A percentile compares a stretch with the other conserved stretches of the same genome.
Evolutionary conservation across 2,797 vertebrate genomes (phyloP).

Genomic region (Bufotes viridis): DNA sequence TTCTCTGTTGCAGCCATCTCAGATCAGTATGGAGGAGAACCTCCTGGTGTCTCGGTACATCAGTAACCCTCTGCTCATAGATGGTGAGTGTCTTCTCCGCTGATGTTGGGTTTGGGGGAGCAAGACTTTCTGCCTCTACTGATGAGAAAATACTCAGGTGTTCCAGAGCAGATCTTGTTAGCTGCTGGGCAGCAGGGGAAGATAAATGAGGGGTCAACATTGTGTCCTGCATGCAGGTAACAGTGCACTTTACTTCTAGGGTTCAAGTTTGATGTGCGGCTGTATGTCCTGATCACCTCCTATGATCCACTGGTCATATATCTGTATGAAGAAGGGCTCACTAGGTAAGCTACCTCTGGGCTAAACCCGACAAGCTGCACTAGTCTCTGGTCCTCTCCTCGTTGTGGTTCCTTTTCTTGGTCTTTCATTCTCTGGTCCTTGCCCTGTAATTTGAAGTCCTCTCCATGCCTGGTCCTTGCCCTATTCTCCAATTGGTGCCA

Average conservation of each 20-base stretch:
- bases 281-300: slow-evolving; percentile 95
- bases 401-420: too few relatives aligned
- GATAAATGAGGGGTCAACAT: not conserved
- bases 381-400: not conserved
- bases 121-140: not conserved
- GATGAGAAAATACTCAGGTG: not conserved
- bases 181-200: not conserved
- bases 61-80: slow-evolving; percentile 92
- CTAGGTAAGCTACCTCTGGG: slow-evolving; percentile 77
- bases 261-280: slow-evolving; percentile 95
- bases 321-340: slow-evolving; percentile 94
- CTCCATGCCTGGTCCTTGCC: not conserved
- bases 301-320: slow-evolving; percentile 94
- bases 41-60: slow-evolving; percentile 95
- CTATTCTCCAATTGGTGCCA: too few relatives aligned
- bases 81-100: slow-evolving; percentile 79
- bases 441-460: slow-evolving; percentile 54
- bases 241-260: slow-evolving; percentile 73
- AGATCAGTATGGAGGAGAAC: slow-evolving; percentile 93
- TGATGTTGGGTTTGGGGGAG: not conserved
- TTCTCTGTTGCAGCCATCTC: slow-evolving; percentile 59
- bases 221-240: not conserved
- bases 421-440: too few relatives aligned
- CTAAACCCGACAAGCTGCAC: not conserved
- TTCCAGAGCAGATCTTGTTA: not conserved